These are phyloP conservation scores for Muscicapa adusta DNA, from an alignment of 2,113 vertebrate species.

Conservation along the genomic window DNA sequence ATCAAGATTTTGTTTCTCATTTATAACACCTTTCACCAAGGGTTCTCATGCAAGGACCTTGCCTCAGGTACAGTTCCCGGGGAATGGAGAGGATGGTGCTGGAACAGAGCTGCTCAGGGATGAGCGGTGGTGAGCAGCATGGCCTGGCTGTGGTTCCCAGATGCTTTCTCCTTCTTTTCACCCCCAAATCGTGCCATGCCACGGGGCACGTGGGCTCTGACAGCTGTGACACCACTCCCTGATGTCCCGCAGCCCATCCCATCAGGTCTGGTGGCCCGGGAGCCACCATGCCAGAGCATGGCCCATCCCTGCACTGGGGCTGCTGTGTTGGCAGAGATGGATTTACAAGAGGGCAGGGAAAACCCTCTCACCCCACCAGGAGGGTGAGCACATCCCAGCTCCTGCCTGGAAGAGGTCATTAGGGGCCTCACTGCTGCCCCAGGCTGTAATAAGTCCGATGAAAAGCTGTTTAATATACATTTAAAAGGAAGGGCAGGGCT, in stretches of 20 bases:
- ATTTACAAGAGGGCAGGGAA: not conserved
- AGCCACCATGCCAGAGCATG: not conserved
- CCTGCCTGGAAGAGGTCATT: not conserved
- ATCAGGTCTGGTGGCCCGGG: not conserved
- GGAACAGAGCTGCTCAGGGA: not conserved
- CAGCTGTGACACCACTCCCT: not conserved
- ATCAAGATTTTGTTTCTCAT: too few species aligned
- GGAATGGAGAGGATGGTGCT: not conserved
- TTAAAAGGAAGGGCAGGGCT: not conserved
- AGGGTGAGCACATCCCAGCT: not conserved
- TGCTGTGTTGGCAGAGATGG: not conserved
- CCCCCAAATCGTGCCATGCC: not conserved
- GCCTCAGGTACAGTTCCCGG: not conserved
- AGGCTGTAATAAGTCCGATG: not conserved
- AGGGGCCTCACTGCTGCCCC: not conserved
- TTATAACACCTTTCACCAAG: not conserved
- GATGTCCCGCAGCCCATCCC: not conserved
- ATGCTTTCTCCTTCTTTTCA: not conserved
- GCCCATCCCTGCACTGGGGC: not conserved
- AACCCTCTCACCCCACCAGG: not conserved
- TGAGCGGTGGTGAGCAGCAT: not conserved
- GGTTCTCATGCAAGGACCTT: not conserved
- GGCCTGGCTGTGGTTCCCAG: accelerated
- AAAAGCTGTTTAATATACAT: not conserved
- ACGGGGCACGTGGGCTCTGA: accelerated